A percentile compares a stretch with the other conserved stretches of the same genome.
Conservation (phyloP, 1,140 invertebrate genomes). For the Argopecten irradians region DNA sequence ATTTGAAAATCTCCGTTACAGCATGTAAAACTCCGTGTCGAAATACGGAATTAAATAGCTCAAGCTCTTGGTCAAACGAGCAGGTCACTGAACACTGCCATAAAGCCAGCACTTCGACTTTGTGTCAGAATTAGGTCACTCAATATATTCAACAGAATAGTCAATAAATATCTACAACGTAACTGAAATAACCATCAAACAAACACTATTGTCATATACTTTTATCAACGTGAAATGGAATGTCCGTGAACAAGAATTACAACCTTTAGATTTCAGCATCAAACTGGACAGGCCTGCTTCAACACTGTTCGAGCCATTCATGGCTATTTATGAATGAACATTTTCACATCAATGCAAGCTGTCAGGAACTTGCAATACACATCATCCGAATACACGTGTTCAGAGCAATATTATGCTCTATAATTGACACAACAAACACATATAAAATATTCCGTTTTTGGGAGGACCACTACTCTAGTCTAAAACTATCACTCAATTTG, state of each 20-base stretch:
- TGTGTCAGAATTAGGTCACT: background rate
- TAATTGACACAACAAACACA: background rate
- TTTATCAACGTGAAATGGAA: background rate
- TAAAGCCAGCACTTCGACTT: background rate
- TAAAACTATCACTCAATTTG: slow-evolving; percentile 23
- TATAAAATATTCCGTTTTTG: background rate
- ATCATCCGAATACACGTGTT: background rate
- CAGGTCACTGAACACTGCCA: background rate
- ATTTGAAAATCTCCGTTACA: too few species aligned
- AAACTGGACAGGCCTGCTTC: slow-evolving; percentile 1
- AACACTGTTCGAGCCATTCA: slow-evolving; percentile 15
- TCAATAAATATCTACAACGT: background rate
- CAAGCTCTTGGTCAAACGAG: background rate
- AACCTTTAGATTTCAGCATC: background rate
- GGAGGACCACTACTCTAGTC: background rate
- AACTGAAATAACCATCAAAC: background rate
- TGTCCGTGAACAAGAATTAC: background rate
- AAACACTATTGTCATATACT: background rate
- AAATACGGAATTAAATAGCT: background rate
- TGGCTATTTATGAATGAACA: slow-evolving; percentile 22
- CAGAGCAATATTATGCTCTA: background rate
- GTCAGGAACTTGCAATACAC: slow-evolving; percentile 20
- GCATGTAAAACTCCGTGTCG: background rate
- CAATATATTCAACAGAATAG: background rate
- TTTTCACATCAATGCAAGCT: slow-evolving; percentile 17